Conservation (phyloP, 2,113 vertebrate species). For the Camelus dromedarius region DNA sequence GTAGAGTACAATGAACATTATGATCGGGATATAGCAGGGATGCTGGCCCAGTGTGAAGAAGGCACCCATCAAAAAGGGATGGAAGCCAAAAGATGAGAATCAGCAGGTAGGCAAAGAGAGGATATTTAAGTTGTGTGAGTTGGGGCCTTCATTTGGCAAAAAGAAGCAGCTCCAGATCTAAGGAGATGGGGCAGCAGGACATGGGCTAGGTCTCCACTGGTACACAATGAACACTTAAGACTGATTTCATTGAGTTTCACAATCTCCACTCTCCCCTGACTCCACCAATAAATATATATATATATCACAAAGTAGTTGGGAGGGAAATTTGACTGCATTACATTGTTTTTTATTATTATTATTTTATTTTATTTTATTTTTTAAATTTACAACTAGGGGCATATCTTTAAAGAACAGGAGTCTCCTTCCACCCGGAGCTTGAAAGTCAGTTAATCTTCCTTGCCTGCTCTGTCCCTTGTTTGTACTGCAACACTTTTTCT, state of each 20-base stretch:
- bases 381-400: not conserved
- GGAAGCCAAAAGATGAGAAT: not conserved
- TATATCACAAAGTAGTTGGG: not conserved
- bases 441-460: not conserved
- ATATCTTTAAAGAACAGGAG: not conserved
- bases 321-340: slow-evolving; percentile 25
- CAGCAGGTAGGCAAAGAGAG: not conserved
- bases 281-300: not conserved
- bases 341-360: not conserved
- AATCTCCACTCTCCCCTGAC: not conserved
- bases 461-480: not conserved
- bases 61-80: not conserved
- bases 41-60: not conserved
- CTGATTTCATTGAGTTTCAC: not conserved
- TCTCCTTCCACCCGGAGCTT: not conserved
- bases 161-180: not conserved
- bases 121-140: not conserved
- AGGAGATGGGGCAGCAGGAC: not conserved
- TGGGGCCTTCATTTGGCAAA: slow-evolving; percentile 1
- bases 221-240: not conserved
- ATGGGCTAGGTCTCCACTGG: not conserved
- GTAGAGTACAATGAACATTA: not conserved
- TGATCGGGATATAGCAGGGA: not conserved
- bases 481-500: slow-evolving; percentile 53
- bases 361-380: no score